These are phyloP conservation scores for Rallus limicola DNA, from an alignment of 2,113 vertebrate species.

Conservation along the genomic window DNA sequence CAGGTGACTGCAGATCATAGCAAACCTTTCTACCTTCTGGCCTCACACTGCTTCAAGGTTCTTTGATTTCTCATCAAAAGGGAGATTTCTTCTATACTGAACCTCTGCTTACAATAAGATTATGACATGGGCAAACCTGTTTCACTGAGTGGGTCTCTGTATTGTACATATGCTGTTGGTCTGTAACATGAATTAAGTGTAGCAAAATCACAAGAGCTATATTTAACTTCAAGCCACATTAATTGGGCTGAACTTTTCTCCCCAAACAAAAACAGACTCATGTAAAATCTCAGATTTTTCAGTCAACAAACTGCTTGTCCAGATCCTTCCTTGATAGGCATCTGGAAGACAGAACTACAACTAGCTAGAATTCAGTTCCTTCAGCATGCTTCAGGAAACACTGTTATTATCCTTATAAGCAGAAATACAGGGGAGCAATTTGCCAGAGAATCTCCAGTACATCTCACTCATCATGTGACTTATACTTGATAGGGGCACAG, in stretches of 20 bases:
- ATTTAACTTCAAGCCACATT: not conserved
- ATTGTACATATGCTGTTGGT: not conserved
- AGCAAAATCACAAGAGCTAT: not conserved
- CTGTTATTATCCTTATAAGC: not conserved
- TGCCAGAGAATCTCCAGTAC: not conserved
- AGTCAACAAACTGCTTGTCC: not conserved
- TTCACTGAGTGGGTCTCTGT: not conserved
- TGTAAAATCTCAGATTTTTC: not conserved
- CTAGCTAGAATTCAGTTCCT: not conserved
- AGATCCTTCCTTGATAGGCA: not conserved
- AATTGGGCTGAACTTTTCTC: not conserved
- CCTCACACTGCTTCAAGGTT: not conserved
- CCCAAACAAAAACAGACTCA: not conserved
- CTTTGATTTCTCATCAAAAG: not conserved
- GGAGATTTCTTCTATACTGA: not conserved
- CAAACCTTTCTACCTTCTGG: not conserved
- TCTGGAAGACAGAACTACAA: not conserved
- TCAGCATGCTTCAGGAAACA: not conserved
- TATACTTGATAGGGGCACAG: not conserved
- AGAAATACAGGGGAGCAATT: not conserved
- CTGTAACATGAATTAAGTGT: not conserved
- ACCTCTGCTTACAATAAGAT: not conserved
- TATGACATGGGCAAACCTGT: not conserved
- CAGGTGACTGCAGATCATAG: not conserved
- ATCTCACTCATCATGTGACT: not conserved